Base-by-base conservation (phyloP, 2,797 vertebrate genomes). In the Gorsachius magnificus region DNA sequence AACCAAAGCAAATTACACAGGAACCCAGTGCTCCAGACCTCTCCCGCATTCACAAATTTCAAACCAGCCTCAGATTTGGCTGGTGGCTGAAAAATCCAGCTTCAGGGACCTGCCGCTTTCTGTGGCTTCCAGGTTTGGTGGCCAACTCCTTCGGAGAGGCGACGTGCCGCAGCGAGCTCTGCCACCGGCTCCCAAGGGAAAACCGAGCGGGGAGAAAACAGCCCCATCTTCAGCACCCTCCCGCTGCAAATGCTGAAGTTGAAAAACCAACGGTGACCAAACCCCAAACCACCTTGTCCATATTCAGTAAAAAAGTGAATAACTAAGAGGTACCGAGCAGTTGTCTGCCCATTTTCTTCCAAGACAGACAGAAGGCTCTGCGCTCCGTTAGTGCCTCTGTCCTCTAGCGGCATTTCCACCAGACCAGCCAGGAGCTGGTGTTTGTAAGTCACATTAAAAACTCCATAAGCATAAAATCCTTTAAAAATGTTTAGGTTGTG, bases 121-220 rank as follows among this genome's bases (percentile, higher is more conserved):
- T 35, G 61, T 36, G 57, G 36, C 50, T 79, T 50, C 66, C 48
- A 31, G 29, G 18, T 65, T 19, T 69, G 51, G 38, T 28, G 68
- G 50, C 13, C 0, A 1, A 33, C 4, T 21, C 31, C 66, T 25
- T 41, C 14, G 28, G 33, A 31, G 60, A 36, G 38, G 38, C 0
- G 0, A 43, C 41, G 41, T 1, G 57, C 36, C 33, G 14, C 2
- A 9, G 36, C 1, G 5, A 70, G 11, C 25, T 70, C n/a, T 36
- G 75, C 75, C 48, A 31, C 57, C 28, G 46, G 25, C 13, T 56
- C 51, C 69, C 51, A 22, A 13, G 16, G 38, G 4, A 26, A 50
- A 46, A 18, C 3, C 10, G 13, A 74, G 3, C 3, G 25, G 3
- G 72, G 41, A 51, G 46, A 36, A 35, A 64, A 57, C 1, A 45